A percentile compares a stretch with the other conserved stretches of the same genome.
These are phyloP conservation scores for Andrena praecox DNA, from an alignment of 2,888 invertebrate species.

Conservation along the genomic window DNA sequence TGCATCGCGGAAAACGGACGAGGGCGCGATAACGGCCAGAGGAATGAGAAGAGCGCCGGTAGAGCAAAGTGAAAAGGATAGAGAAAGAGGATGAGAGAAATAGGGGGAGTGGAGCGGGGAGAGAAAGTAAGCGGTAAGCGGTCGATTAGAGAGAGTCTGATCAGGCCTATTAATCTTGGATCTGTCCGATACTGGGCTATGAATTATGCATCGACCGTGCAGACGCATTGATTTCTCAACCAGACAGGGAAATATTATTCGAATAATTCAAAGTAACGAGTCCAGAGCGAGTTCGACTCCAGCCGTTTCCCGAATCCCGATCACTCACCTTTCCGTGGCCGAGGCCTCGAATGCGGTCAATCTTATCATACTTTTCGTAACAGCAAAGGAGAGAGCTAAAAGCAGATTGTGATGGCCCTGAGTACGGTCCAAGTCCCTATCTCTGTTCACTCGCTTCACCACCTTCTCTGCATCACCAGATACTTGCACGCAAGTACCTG, in stretches of 20 bases:
- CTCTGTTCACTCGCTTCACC: too few relatives aligned
- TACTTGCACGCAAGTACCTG: too few relatives aligned
- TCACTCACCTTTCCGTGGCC: slow-evolving; percentile 7
- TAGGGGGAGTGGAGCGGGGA: not conserved
- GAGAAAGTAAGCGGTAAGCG: slow-evolving; percentile 65
- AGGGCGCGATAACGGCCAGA: slow-evolving; percentile 40
- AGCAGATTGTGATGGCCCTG: too few relatives aligned
- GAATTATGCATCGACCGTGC: slow-evolving; percentile 81
- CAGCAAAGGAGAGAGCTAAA: not conserved
- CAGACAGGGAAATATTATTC: slow-evolving; percentile 82
- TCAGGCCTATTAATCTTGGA: slow-evolving; percentile 81
- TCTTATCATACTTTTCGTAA: slow-evolving; percentile 4
- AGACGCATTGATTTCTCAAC: slow-evolving; percentile 82
- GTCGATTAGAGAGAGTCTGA: slow-evolving; percentile 79
- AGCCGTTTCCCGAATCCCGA: slow-evolving; percentile 40
- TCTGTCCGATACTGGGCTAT: slow-evolving; percentile 79
- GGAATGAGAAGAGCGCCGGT: not conserved
- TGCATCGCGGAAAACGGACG: slow-evolving; percentile 23
- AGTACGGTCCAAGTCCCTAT: too few relatives aligned
- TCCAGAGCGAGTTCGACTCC: slow-evolving; percentile 54
- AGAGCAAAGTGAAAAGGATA: not conserved
- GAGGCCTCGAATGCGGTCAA: slow-evolving; percentile 1
- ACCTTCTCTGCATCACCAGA: too few relatives aligned
- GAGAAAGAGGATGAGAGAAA: not conserved
- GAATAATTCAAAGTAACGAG: slow-evolving; percentile 84